Conservation (phyloP, 2,113 vertebrate genomes). For the Cranoglanis bouderius region DNA sequence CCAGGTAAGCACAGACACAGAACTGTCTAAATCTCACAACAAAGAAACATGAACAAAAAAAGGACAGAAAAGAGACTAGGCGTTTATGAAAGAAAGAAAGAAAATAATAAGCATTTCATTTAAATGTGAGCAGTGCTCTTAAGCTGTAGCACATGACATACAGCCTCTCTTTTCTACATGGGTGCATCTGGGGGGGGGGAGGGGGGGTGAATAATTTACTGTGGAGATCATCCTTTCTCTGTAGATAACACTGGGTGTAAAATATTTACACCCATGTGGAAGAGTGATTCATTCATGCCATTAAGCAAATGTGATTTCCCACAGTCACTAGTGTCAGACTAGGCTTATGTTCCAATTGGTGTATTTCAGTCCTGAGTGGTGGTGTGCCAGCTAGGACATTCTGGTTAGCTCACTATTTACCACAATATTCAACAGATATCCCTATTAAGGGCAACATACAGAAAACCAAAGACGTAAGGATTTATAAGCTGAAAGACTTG, state of each 20-base stretch:
- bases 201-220: constrained; percentile 43
- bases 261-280: constrained; percentile 55
- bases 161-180: constrained; percentile 43
- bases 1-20: neutral
- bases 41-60: neutral
- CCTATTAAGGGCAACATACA: no score
- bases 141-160: constrained; percentile 48
- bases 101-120: constrained; percentile 36
- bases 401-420: neutral
- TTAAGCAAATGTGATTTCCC: constrained; percentile 54
- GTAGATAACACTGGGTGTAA: constrained; percentile 54
- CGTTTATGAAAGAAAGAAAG: constrained; percentile 3
- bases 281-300: constrained; percentile 54
- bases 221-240: constrained; percentile 53
- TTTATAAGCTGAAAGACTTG: neutral
- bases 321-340: constrained; percentile 39
- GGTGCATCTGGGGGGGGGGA: constrained; percentile 24
- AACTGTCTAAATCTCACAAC: constrained; percentile 13
- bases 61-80: neutral
- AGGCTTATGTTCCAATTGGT: constrained; percentile 26
- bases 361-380: neutral
- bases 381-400: neutral
- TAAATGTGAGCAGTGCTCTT: constrained; percentile 39
- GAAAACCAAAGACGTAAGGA: neutral
- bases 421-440: neutral